Percentiles rank a stretch among this genome's conserved stretches.
Evolutionary conservation across 2,113 vertebrate genomes (phyloP).

Genomic region (Sminthopsis crassicaudata): DNA sequence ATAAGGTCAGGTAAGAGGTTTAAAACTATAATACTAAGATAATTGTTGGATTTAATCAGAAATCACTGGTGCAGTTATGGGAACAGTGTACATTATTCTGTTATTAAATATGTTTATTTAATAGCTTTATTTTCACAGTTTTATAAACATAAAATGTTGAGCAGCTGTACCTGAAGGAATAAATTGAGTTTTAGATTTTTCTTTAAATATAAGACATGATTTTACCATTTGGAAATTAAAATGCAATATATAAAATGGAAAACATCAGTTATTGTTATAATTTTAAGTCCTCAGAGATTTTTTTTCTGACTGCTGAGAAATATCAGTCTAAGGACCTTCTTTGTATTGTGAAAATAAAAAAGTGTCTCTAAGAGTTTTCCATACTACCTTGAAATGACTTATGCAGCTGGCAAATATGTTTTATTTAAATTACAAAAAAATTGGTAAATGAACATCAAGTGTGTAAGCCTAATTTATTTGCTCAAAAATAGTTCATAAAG

Average conservation of each 20-base stretch:
- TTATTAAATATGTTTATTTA: slow-evolving; percentile 31
- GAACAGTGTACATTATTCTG: not conserved
- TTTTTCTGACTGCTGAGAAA: not conserved
- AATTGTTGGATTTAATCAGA: slow-evolving; percentile 27
- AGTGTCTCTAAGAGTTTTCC: slow-evolving; percentile 1
- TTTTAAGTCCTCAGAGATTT: slow-evolving; percentile 35
- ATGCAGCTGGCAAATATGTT: not conserved
- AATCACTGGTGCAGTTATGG: not conserved
- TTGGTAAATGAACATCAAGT: slow-evolving; percentile 7
- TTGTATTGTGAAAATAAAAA: slow-evolving; percentile 48
- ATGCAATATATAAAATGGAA: not conserved
- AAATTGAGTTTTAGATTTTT: not conserved
- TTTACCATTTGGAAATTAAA: slow-evolving; percentile 23
- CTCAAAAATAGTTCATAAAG: slow-evolving; percentile 16
- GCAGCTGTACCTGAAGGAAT: not conserved
- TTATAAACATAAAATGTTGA: slow-evolving; percentile 15
- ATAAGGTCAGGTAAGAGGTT: not conserved
- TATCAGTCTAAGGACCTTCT: slow-evolving; percentile 1
- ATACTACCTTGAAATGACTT: slow-evolving; percentile 45
- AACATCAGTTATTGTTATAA: not conserved
- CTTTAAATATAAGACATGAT: not conserved
- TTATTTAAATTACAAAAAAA: not conserved
- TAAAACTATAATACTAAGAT: not conserved
- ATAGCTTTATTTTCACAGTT: slow-evolving; percentile 24
- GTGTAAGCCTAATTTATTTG: not conserved